A percentile compares a stretch with the other conserved stretches of the same genome.
Conservation (phyloP, 2,888 invertebrate genomes). For the Apotomis betuletana region DNA sequence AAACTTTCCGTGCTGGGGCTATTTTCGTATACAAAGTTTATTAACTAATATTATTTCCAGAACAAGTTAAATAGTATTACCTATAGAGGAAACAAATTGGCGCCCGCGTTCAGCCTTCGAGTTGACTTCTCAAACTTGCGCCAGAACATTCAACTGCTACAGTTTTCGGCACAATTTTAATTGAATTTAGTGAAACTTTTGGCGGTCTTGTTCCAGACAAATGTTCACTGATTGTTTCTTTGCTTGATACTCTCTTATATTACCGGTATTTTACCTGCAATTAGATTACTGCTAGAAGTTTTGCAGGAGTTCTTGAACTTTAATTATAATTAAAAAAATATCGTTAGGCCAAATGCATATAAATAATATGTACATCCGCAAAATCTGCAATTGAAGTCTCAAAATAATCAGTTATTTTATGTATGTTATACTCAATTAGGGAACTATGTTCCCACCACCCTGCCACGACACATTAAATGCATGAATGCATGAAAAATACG, state of each 20-base stretch:
- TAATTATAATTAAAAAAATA: no score
- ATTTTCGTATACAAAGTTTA: not conserved
- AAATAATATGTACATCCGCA: no score
- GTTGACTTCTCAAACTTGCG: conserved; percentile 17
- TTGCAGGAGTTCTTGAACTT: no score
- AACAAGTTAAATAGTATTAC: conserved; percentile 5
- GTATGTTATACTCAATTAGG: no score
- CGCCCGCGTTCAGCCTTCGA: not conserved
- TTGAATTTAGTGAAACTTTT: conserved; percentile 18
- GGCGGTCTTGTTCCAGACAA: not conserved
- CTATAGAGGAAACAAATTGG: not conserved
- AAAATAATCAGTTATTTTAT: no score
- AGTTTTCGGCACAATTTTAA: conserved; percentile 10
- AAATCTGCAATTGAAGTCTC: no score
- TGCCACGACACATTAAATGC: no score
- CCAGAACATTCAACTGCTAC: conserved; percentile 3
- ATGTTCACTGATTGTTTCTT: not conserved
- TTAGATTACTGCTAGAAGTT: no score
- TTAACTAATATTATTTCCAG: conserved; percentile 1
- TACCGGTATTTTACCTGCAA: not conserved
- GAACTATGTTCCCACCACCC: no score
- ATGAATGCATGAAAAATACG: no score
- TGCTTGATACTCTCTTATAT: not conserved
- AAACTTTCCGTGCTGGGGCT: not conserved
- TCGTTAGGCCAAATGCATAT: no score